Percentiles rank a stretch among this genome's conserved stretches.
Conservation (phyloP, 2,888 invertebrate species). For the Hirudinaria manillensis region DNA sequence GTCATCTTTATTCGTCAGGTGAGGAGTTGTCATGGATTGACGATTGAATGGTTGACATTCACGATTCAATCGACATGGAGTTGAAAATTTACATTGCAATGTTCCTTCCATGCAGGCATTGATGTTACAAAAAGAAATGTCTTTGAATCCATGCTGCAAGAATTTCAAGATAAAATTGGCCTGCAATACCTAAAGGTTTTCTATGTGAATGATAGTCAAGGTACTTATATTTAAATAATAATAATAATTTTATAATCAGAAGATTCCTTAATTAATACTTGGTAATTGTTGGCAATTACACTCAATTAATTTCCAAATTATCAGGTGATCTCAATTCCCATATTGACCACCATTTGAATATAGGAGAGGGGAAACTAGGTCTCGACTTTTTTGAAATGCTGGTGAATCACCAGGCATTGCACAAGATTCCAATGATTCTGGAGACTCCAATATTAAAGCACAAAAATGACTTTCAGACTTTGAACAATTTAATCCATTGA, state of each 20-base stretch:
- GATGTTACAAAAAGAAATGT: conserved; percentile 52
- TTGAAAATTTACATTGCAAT: background rate
- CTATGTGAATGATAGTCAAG: conserved; percentile 58
- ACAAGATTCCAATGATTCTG: conserved; percentile 54
- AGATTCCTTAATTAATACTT: background rate
- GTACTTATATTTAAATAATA: conserved; percentile 43
- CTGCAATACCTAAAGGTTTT: conserved; percentile 55
- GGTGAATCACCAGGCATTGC: conserved; percentile 53
- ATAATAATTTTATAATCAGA: background rate
- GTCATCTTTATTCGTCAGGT: conserved; percentile 56
- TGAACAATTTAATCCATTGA: conserved; percentile 38
- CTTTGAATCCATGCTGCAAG: conserved; percentile 51
- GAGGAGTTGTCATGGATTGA: conserved; percentile 19
- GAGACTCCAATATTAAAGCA: conserved; percentile 51
- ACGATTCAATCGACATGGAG: background rate
- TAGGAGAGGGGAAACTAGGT: conserved; percentile 56
- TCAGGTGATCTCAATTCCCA: conserved; percentile 54
- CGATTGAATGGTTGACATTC: background rate
- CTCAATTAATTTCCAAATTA: background rate
- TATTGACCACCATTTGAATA: conserved; percentile 56
- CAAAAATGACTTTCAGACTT: conserved; percentile 43
- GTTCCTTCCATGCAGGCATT: conserved; percentile 47
- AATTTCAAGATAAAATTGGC: conserved; percentile 48
- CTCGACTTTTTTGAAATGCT: conserved; percentile 51
- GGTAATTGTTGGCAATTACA: conserved; percentile 9